phyloP scores from a whole-genome alignment of 1,140 invertebrate genomes.

The Antheraea mylitta region DNA sequence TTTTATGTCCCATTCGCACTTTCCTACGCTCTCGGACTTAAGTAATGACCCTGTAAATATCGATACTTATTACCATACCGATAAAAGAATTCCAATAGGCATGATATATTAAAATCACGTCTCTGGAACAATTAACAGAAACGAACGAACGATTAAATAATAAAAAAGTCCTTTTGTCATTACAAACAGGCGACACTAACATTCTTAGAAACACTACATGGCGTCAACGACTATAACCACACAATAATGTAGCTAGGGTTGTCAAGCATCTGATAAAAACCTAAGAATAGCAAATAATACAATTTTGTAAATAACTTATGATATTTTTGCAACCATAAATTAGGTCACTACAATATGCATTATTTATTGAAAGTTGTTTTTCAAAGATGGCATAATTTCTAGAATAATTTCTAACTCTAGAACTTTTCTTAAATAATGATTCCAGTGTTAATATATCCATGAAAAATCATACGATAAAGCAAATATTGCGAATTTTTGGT shows the following conservation, averaged over 20 bases:
- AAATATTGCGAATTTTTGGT: no score
- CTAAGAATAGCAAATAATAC: no score
- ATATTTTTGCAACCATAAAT: no score
- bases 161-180: constrained; percentile 73
- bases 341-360: no score
- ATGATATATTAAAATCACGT: constrained; percentile 77
- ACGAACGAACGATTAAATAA: constrained; percentile 72
- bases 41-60: constrained; percentile 33
- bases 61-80: constrained; percentile 65
- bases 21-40: constrained; percentile 21
- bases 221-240: constrained; percentile 47
- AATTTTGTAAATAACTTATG: no score
- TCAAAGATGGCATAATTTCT: no score
- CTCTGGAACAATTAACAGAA: constrained; percentile 69
- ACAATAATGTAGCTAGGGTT: constrained; percentile 41
- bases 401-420: no score
- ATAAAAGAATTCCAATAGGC: constrained; percentile 66
- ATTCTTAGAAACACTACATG: constrained; percentile 58
- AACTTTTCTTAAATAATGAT: no score
- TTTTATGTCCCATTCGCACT: constrained; percentile 44
- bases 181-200: constrained; percentile 51
- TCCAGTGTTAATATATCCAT: no score
- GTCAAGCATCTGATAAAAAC: constrained; percentile 28
- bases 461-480: no score
- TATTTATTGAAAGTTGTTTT: no score